A percentile compares a stretch with the other conserved stretches of the same genome.
These are phyloP conservation scores for Platynereis dumerilii DNA, from an alignment of 2,888 invertebrate genomes.

Conservation along the genomic window DNA sequence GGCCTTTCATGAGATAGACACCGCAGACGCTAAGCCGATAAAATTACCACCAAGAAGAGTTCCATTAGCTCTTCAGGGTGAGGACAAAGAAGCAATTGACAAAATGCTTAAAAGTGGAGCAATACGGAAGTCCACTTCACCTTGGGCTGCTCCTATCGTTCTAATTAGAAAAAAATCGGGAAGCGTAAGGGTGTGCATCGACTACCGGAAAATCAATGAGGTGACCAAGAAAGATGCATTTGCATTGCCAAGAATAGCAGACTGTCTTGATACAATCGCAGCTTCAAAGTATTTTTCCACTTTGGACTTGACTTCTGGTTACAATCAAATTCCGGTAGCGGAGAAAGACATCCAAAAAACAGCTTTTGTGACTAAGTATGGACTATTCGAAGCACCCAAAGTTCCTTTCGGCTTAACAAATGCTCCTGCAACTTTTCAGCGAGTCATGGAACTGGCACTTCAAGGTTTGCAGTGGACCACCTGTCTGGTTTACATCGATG, in stretches of 20 bases:
- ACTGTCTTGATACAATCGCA: slow-evolving; percentile 24
- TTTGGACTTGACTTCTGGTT: slow-evolving; percentile 28
- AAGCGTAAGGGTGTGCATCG: slow-evolving; percentile 31
- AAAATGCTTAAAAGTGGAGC: background rate
- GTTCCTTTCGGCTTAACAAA: slow-evolving; percentile 14
- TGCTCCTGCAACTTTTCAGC: slow-evolving; percentile 6
- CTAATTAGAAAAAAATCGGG: slow-evolving; percentile 21
- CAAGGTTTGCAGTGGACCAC: slow-evolving; percentile 6
- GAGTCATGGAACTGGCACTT: slow-evolving; percentile 13
- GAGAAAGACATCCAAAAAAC: slow-evolving; percentile 17
- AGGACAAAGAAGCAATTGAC: background rate
- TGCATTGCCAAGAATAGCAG: slow-evolving; percentile 32
- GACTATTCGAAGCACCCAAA: slow-evolving; percentile 6
- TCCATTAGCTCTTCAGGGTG: background rate
- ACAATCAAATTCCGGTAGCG: slow-evolving; percentile 17
- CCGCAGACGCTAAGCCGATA: slow-evolving; percentile 5
- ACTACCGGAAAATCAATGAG: slow-evolving; percentile 35
- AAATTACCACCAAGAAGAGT: slow-evolving; percentile 8
- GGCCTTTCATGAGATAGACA: background rate
- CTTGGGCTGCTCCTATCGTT: slow-evolving; percentile 12
- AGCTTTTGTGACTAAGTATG: slow-evolving; percentile 16
- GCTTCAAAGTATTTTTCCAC: slow-evolving; percentile 33
- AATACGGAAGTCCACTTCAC: background rate
- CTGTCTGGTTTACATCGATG: slow-evolving; percentile 31
- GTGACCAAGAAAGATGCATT: slow-evolving; percentile 23